Evolutionary conservation across 2,797 vertebrate species (phyloP).

Genomic region (Takifugu rubripes): DNA sequence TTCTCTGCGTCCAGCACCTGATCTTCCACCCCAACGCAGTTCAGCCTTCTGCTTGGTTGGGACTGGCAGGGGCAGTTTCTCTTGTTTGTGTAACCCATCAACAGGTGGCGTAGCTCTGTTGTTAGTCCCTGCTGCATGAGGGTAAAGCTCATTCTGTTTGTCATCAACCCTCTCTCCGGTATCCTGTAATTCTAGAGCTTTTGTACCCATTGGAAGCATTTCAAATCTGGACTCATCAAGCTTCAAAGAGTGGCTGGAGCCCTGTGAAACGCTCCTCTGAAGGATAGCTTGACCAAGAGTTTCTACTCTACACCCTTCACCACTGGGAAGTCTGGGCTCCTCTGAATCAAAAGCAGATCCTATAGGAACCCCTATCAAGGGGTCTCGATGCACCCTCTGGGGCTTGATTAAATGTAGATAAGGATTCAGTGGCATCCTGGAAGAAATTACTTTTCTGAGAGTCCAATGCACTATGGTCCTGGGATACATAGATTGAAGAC

Average conservation of each 20-base stretch:
- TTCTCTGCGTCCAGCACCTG: conserved; percentile 83
- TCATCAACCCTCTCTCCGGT: conserved; percentile 80
- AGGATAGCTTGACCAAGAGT: conserved; percentile 78
- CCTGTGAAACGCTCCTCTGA: conserved; percentile 89
- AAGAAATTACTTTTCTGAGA: conserved; percentile 85
- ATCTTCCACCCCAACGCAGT: conserved; percentile 91
- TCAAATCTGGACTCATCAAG: conserved; percentile 87
- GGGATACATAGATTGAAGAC: conserved; percentile 77
- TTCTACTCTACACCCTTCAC: conserved; percentile 82
- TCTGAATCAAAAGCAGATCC: conserved; percentile 77
- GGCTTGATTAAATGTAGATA: conserved; percentile 80
- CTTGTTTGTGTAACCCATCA: conserved; percentile 85
- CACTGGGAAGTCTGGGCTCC: conserved; percentile 73
- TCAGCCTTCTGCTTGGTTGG: conserved; percentile 89
- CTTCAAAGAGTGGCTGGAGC: conserved; percentile 85
- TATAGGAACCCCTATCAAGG: conserved; percentile 69
- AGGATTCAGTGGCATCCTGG: conserved; percentile 80
- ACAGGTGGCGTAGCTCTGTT: conserved; percentile 73
- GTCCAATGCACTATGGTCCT: conserved; percentile 83
- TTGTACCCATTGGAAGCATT: conserved; percentile 69
- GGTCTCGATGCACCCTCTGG: conserved; percentile 79
- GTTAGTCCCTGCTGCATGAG: conserved; percentile 70
- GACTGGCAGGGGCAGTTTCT: conserved; percentile 79
- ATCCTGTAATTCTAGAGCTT: conserved; percentile 82
- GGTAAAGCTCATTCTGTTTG: conserved; percentile 85